Conservation (phyloP, 2,888 invertebrate species). For the Orthonevra nobilis region DNA sequence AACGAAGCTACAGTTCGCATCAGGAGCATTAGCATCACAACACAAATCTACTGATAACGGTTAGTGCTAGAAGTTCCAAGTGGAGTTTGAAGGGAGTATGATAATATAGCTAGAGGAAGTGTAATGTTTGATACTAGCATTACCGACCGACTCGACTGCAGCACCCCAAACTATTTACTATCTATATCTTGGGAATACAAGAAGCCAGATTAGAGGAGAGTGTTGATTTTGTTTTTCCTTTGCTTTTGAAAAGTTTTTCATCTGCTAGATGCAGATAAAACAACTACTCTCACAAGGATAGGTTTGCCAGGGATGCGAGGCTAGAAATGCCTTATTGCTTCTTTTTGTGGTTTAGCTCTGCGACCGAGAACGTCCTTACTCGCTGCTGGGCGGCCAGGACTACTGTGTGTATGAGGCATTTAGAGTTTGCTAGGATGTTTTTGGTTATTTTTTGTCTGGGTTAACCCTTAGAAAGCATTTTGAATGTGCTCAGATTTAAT, state of each 20-base stretch:
- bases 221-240: conserved; percentile 61
- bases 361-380: too few species aligned
- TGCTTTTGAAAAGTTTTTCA: conserved; percentile 59
- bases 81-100: conserved; percentile 24
- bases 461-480: too few species aligned
- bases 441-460: conserved; percentile 9
- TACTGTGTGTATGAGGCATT: conserved; percentile 6
- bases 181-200: conserved; percentile 56
- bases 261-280: conserved; percentile 65
- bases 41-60: conserved; percentile 70
- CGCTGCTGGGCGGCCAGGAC: not conserved
- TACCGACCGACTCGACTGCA: conserved; percentile 47
- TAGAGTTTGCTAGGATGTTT: conserved; percentile 24
- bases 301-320: conserved; percentile 37
- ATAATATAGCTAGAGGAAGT: conserved; percentile 17
- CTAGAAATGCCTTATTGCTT: conserved; percentile 45
- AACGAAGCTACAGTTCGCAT: conserved; percentile 62
- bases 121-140: conserved; percentile 22
- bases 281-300: conserved; percentile 11
- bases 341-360: not conserved
- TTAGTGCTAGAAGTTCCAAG: conserved; percentile 62
- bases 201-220: conserved; percentile 56
- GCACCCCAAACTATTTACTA: conserved; percentile 58
- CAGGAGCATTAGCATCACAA: conserved; percentile 69
- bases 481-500: conserved; percentile 48